Percentiles rank a stretch among this genome's conserved stretches.
phyloP scores from a whole-genome alignment of 2,113 vertebrate species.

The Perca fluviatilis region DNA sequence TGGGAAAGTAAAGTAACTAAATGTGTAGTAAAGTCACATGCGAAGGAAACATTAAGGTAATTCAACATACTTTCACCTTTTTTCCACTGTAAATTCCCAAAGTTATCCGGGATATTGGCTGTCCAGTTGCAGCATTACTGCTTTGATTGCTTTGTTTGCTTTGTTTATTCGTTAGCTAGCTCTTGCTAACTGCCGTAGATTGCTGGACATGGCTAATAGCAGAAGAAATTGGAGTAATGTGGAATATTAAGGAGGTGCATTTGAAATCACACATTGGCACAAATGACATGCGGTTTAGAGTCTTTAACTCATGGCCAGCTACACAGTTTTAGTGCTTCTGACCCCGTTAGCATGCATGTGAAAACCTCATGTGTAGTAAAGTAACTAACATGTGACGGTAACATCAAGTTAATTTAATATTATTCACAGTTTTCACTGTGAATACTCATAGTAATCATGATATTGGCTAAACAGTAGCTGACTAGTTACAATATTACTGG shows the following conservation, averaged over 20 bases:
- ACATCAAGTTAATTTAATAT: not conserved
- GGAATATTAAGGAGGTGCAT: not conserved
- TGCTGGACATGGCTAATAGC: not conserved
- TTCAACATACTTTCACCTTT: too few species aligned
- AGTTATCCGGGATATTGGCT: not conserved
- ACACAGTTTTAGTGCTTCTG: not conserved
- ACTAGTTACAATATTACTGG: not conserved
- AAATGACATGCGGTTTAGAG: not conserved
- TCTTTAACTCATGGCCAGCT: not conserved
- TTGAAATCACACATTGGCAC: not conserved
- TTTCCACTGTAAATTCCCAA: not conserved
- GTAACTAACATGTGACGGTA: not conserved
- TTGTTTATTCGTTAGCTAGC: not conserved
- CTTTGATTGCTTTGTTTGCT: not conserved
- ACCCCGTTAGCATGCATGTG: too few species aligned
- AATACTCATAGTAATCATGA: not conserved
- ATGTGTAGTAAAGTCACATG: too few species aligned
- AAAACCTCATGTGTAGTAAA: not conserved
- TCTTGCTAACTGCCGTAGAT: not conserved
- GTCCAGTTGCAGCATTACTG: not conserved
- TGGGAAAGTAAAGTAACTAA: too few species aligned
- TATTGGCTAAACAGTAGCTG: not conserved
- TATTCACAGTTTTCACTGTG: not conserved
- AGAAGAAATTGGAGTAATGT: not conserved
- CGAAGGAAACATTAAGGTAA: too few species aligned